phyloP scores from a whole-genome alignment of 2,797 vertebrate genomes.

The Aulostomus chinensis region DNA sequence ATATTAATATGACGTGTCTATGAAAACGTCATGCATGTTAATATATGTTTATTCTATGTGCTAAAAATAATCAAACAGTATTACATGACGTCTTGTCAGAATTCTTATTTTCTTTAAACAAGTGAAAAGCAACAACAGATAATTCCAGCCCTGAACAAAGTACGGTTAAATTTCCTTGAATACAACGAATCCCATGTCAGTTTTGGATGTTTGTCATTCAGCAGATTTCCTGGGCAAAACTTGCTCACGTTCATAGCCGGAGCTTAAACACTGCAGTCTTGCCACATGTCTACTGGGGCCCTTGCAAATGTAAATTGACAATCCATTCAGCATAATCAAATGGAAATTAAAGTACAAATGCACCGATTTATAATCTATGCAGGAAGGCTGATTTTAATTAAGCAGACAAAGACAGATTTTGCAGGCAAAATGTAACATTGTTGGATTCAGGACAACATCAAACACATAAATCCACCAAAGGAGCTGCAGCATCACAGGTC shows the following conservation, averaged over 20 bases:
- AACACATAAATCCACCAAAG: constrained; percentile 61
- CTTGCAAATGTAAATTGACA: constrained; percentile 82
- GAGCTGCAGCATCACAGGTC: constrained; percentile 37
- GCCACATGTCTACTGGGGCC: constrained; percentile 40
- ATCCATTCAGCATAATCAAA: constrained; percentile 80
- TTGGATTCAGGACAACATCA: constrained; percentile 68
- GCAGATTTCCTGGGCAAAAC: too few relatives aligned
- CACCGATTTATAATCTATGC: constrained; percentile 79
- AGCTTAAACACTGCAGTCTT: constrained; percentile 22
- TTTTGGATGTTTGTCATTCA: too few relatives aligned
- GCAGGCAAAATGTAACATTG: constrained; percentile 61
- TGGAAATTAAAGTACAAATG: constrained; percentile 82
- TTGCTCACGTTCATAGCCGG: constrained; percentile 28
- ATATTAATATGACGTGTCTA: too few relatives aligned
- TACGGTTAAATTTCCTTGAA: too few relatives aligned
- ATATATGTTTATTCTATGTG: too few relatives aligned
- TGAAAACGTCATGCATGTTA: too few relatives aligned
- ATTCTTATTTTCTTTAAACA: too few relatives aligned
- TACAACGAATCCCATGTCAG: too few relatives aligned
- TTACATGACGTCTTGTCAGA: too few relatives aligned
- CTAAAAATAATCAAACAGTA: too few relatives aligned
- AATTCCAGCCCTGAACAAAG: too few relatives aligned
- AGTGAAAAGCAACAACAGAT: too few relatives aligned
- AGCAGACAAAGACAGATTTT: constrained; percentile 70
- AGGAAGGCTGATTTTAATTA: constrained; percentile 76